Evolutionary conservation across 2,888 invertebrate species (phyloP).

Genomic region (Sussaba pulchella): DNA sequence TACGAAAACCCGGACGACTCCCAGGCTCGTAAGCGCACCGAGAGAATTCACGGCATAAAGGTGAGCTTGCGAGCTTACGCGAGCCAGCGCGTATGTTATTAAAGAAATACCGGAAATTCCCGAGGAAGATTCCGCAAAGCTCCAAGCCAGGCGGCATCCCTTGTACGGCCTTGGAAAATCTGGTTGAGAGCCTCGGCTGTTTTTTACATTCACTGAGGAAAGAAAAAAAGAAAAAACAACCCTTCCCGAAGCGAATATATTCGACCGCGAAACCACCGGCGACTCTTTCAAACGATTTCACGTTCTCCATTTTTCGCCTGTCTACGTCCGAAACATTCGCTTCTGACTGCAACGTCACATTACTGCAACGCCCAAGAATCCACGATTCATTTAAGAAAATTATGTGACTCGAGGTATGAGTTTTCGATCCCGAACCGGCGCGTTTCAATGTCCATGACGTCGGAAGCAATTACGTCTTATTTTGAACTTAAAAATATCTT

Average conservation of each 20-base stretch:
- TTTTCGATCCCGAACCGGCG: background rate
- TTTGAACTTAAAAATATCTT: background rate
- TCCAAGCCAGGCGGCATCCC: conserved; percentile 31
- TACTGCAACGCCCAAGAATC: background rate
- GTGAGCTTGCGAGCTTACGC: conserved; percentile 53
- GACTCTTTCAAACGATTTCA: conserved; percentile 44
- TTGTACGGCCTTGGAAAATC: conserved; percentile 37
- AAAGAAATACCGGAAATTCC: conserved; percentile 67
- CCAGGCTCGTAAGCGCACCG: conserved; percentile 65
- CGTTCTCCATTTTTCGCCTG: background rate
- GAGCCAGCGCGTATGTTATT: conserved; percentile 65
- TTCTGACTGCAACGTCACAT: too few species aligned
- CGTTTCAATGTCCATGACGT: background rate
- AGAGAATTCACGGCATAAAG: conserved; percentile 54
- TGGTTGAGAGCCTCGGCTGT: conserved; percentile 43
- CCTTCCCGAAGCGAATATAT: conserved; percentile 54
- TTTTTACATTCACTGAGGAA: conserved; percentile 35
- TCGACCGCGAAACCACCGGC: conserved; percentile 43
- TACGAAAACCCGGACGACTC: conserved; percentile 54
- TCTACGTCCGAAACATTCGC: background rate
- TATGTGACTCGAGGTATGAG: background rate
- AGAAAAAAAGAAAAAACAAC: too few species aligned
- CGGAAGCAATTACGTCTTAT: too few species aligned
- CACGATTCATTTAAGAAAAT: conserved; percentile 7
- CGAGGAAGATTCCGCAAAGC: conserved; percentile 57